These are phyloP conservation scores for Sebastes wilsoni DNA, from an alignment of 2,797 vertebrate genomes.

Conservation along the genomic window DNA sequence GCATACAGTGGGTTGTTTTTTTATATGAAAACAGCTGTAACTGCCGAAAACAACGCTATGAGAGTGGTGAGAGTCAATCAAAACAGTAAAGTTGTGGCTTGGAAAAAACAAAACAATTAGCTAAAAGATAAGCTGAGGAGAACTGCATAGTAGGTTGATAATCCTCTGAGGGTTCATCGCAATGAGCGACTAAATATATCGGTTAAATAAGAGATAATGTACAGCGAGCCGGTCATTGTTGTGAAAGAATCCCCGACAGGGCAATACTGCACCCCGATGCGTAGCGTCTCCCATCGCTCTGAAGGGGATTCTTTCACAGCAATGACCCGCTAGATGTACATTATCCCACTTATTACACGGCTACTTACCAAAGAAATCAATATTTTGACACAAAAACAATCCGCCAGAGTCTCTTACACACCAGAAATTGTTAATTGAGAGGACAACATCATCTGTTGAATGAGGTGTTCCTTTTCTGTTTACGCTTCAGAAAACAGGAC, in stretches of 20 bases:
- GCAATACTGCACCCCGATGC: too few relatives aligned
- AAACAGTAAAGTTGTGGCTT: not conserved
- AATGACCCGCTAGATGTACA: too few relatives aligned
- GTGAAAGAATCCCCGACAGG: too few relatives aligned
- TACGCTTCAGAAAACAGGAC: not conserved
- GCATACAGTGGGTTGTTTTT: too few relatives aligned
- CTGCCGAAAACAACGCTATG: not conserved
- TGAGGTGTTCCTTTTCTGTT: not conserved
- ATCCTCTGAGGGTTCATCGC: not conserved
- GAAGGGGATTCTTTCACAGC: too few relatives aligned
- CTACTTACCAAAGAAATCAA: not conserved
- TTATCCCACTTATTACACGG: too few relatives aligned
- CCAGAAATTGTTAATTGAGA: not conserved
- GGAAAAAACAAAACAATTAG: not conserved
- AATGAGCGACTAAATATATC: not conserved
- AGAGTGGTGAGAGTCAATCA: not conserved
- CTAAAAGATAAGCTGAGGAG: constrained; percentile 1
- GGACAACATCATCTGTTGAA: not conserved
- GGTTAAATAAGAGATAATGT: too few relatives aligned
- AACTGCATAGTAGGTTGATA: not conserved
- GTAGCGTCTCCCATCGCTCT: too few relatives aligned
- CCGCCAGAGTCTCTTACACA: not conserved
- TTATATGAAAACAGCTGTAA: not conserved
- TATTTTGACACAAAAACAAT: not conserved
- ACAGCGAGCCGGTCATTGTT: too few relatives aligned